phyloP scores from a whole-genome alignment of 2,113 vertebrate genomes.

The Agapornis roseicollis region DNA sequence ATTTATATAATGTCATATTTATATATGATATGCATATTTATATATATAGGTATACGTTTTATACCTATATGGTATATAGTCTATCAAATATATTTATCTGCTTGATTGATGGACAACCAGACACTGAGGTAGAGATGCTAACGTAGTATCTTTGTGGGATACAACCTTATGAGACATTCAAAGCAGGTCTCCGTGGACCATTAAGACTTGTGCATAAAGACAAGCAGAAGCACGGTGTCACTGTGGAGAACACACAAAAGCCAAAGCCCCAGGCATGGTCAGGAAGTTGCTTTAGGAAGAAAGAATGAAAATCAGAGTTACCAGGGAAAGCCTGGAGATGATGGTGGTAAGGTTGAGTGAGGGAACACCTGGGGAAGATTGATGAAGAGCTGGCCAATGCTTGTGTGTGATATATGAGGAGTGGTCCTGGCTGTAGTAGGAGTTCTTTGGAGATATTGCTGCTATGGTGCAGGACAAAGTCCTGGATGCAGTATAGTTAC shows the following conservation, averaged over 20 bases:
- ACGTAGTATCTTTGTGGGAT: neutral
- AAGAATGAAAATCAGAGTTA: neutral
- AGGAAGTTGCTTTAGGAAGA: neutral
- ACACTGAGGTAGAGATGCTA: neutral
- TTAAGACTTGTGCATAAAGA: neutral
- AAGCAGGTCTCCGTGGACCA: neutral
- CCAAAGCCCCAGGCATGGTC: neutral
- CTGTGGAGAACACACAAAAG: neutral
- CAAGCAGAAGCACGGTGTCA: neutral
- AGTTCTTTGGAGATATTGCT: slow-evolving; percentile 59
- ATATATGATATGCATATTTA: too few species aligned
- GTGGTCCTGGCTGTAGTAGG: slow-evolving; percentile 51
- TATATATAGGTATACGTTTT: too few species aligned
- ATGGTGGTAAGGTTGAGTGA: slow-evolving; percentile 38
- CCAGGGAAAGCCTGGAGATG: slow-evolving; percentile 41
- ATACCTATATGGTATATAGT: neutral
- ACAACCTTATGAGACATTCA: neutral
- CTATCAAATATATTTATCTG: neutral
- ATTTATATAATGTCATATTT: too few species aligned
- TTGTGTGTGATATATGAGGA: slow-evolving; percentile 70
- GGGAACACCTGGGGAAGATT: slow-evolving; percentile 79
- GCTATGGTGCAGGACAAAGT: slow-evolving; percentile 17
- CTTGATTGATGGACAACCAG: neutral
- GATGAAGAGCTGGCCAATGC: slow-evolving; percentile 64
- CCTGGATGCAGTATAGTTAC: slow-evolving; percentile 8